A percentile compares a stretch with the other conserved stretches of the same genome.
These are phyloP conservation scores for Phenganax subtilis DNA, from an alignment of 92 coral and sea anemone genomes.

Conservation along the genomic window DNA sequence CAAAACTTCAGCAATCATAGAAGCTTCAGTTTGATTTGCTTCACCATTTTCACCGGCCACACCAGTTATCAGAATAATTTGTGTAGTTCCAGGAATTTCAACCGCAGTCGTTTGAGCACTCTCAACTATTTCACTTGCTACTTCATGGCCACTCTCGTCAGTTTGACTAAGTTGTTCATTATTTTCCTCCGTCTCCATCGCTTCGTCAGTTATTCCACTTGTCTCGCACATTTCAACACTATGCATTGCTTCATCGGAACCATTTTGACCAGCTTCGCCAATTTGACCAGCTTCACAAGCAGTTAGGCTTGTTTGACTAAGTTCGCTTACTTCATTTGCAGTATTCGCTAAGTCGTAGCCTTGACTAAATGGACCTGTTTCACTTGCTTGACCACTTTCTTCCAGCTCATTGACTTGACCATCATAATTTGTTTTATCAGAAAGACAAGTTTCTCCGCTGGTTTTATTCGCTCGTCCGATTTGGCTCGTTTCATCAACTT, in stretches of 20 bases:
- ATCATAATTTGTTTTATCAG: neutral
- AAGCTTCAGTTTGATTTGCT: neutral
- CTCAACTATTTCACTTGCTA: no score
- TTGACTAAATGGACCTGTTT: neutral
- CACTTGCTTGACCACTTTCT: neutral
- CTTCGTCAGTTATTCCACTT: no score
- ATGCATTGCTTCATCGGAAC: no score
- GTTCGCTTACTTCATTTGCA: neutral
- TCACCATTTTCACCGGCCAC: neutral
- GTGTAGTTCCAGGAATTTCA: neutral
- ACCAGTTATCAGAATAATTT: constrained; percentile 5
- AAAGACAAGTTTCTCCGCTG: neutral
- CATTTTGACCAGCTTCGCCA: no score
- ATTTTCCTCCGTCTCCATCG: no score
- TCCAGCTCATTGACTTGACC: neutral
- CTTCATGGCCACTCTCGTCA: no score
- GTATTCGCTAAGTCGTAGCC: no score
- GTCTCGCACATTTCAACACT: no score
- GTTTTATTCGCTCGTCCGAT: neutral
- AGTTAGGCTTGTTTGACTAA: neutral
- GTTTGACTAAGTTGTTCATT: no score
- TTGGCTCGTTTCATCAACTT: neutral
- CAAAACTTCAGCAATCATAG: constrained; percentile 5
- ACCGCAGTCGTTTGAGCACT: no score
- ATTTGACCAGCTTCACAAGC: neutral